phyloP scores from a whole-genome alignment of 2,113 vertebrate genomes.

The Micromys minutus region DNA sequence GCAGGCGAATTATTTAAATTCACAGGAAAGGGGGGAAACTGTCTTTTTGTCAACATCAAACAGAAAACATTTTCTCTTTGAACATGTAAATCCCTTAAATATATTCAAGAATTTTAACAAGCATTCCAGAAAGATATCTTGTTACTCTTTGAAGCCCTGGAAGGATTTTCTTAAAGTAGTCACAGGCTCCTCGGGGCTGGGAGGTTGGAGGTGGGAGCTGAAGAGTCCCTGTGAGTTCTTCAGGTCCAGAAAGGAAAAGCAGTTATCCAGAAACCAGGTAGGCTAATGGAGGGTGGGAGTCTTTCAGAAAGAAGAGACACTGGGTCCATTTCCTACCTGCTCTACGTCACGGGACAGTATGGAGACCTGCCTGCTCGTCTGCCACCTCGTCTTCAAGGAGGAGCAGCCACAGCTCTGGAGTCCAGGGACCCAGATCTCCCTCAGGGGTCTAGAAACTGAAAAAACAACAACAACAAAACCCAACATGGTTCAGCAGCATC shows the following conservation, averaged over 20 bases:
- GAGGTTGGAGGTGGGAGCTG: neutral
- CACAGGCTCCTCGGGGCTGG: neutral
- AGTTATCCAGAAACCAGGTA: neutral
- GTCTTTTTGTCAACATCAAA: conserved; percentile 71
- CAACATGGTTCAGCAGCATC: neutral
- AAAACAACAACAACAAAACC: neutral
- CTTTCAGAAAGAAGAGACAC: neutral
- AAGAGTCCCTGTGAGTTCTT: neutral
- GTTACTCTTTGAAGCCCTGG: conserved; percentile 74
- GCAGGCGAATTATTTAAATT: conserved; percentile 73
- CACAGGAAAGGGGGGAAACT: conserved; percentile 18
- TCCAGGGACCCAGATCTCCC: neutral
- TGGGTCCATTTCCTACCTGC: conserved; percentile 47
- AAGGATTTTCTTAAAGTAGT: conserved; percentile 67
- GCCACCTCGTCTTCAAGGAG: rapidly evolving
- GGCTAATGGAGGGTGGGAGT: neutral
- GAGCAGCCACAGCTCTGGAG: neutral
- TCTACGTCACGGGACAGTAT: conserved; percentile 17
- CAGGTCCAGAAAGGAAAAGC: neutral
- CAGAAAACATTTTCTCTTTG: conserved; percentile 75
- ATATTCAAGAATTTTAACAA: conserved; percentile 78
- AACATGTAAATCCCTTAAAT: conserved; percentile 76
- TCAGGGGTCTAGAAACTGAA: neutral
- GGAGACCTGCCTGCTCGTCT: neutral
- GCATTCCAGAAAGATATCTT: conserved; percentile 70